Base-by-base conservation (phyloP, 2,888 invertebrate genomes). In the Melanargia galathea region DNA sequence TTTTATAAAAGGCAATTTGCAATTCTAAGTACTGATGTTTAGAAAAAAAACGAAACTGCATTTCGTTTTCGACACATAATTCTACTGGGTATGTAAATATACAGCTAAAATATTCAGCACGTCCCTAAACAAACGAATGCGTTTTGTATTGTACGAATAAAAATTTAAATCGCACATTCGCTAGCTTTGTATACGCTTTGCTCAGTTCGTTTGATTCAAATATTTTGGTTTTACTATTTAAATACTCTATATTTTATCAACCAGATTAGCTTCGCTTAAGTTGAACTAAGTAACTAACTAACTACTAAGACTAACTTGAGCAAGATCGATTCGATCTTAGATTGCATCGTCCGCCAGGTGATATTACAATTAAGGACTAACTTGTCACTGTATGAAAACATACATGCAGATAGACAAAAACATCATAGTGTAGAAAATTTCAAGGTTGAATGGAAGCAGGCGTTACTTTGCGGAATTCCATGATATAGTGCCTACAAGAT, bases 1-100 rank as follows among this genome's bases (percentile, higher is more conserved):
- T 18, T 52, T 52, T 33, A 52, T 52, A 52, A 52, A 52, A 52
- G 52, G 33, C 52, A 52, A 52, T 52, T 35, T 52, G 52, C 52
- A 52, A 52, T 52, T 52, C 52, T 20, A n/a, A n/a, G n/a, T n/a
- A 52, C 33, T 35, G 52, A 18, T 52, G 52, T 52, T 52, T 52
- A 52, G 52, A 52, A 35, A 52, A n/a, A 51, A 49, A 33, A 35
- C 13, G 45, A 52, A 52, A 18, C 20, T 52, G 33, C 35, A 35
- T 52, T 33, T 18, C 18, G 11, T 18, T 52, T 52, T 52, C 51
- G 18, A 52, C 20, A 20, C 43, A 43, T 43, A 38, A 13, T 2
- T 16, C 26, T 11, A 51, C 30, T 33, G 6, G 4, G 8, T 20
- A 52, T 52, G 52, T 13, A 52, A 52, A 52, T 52, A 13, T 52